Evolutionary conservation across 2,888 invertebrate species (phyloP).

Genomic region (Oscheius sp.): DNA sequence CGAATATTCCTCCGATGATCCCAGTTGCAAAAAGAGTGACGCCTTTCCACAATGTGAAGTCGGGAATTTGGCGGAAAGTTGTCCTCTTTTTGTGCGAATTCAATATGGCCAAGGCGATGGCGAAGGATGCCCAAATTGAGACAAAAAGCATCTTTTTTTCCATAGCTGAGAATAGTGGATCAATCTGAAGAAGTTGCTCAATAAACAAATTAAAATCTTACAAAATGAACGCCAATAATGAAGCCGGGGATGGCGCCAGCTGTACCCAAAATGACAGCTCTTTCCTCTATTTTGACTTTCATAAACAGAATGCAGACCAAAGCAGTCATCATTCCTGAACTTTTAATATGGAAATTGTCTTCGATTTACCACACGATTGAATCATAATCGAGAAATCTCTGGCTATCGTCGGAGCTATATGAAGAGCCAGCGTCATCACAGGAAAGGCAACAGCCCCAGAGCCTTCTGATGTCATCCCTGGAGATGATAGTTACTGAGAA

Average conservation of each 20-base stretch:
- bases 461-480: constrained; percentile 18
- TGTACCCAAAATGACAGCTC: constrained; percentile 61
- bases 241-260: constrained; percentile 68
- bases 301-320: constrained; percentile 69
- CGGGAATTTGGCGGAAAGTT: constrained; percentile 55
- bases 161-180: constrained; percentile 59
- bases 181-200: constrained; percentile 42
- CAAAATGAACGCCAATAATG: constrained; percentile 63
- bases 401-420: constrained; percentile 5
- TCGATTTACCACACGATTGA: neutral
- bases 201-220: constrained; percentile 10
- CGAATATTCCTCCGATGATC: constrained; percentile 68
- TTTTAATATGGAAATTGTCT: neutral
- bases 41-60: constrained; percentile 62
- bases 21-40: constrained; percentile 65
- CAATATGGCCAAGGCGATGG: constrained; percentile 68
- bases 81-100: constrained; percentile 63
- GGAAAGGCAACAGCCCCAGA: constrained; percentile 21
- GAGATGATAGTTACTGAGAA: neutral
- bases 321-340: constrained; percentile 68
- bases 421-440: constrained; percentile 18
- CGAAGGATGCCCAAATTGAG: constrained; percentile 70
- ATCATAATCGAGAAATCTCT: constrained; percentile 21
- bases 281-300: constrained; percentile 63
- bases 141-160: constrained; percentile 71